Percentiles rank a stretch among this genome's conserved stretches.
Conservation (phyloP, 1,140 invertebrate genomes). For the Doryteuthis pealeii region DNA sequence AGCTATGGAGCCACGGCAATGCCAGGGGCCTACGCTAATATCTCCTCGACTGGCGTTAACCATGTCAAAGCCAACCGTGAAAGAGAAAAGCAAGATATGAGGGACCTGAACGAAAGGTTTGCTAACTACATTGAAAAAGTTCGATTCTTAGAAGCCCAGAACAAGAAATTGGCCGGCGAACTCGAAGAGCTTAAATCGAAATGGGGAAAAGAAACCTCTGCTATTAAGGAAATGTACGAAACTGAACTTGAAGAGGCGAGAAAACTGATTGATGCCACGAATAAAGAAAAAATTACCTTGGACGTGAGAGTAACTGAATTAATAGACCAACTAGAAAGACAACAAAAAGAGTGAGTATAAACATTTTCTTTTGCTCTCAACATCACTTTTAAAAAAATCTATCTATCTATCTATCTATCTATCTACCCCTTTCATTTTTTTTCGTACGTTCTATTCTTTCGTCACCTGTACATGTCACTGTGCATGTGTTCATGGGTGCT, state of each 20-base stretch:
- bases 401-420: no score
- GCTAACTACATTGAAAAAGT: slow-evolving; percentile 65
- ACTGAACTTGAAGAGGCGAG: slow-evolving; percentile 58
- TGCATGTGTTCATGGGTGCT: no score
- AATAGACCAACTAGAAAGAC: slow-evolving; percentile 50
- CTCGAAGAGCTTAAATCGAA: slow-evolving; percentile 59
- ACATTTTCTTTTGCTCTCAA: no score
- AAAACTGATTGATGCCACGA: slow-evolving; percentile 53
- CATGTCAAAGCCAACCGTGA: slow-evolving; percentile 59
- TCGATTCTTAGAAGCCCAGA: slow-evolving; percentile 64
- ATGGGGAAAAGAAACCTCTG: slow-evolving; percentile 62
- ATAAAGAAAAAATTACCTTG: slow-evolving; percentile 51
- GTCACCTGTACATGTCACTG: no score
- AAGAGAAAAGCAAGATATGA: slow-evolving; percentile 64
- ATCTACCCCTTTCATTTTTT: no score
- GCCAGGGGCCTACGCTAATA: slow-evolving; percentile 42
- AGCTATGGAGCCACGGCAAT: slow-evolving; percentile 6
- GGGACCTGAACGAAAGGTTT: slow-evolving; percentile 63
- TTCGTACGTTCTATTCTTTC: no score
- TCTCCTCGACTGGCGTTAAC: slow-evolving; percentile 54
- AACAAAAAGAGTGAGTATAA: slow-evolving; percentile 53
- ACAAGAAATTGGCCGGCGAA: slow-evolving; percentile 61
- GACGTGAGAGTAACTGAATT: slow-evolving; percentile 47
- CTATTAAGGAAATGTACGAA: slow-evolving; percentile 63
- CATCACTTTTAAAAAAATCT: no score